Evolutionary conservation across 2,797 vertebrate species (phyloP).

Genomic region (Sebastes umbrosus): DNA sequence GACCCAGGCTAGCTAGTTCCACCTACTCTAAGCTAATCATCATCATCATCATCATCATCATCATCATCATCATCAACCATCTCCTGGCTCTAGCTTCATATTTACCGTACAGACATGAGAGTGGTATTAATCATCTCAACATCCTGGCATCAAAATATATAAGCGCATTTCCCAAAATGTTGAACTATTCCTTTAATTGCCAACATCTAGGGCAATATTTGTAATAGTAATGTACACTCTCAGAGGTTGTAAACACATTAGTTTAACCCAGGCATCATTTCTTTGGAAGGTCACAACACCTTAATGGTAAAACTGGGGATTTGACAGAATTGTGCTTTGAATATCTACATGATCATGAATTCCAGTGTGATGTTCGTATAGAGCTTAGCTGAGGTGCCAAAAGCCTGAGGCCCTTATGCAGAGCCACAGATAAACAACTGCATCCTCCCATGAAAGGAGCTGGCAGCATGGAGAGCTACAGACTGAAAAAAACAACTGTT

Average conservation of each 20-base stretch:
- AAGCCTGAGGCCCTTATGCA: constrained; percentile 10
- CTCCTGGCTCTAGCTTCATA: too few relatives aligned
- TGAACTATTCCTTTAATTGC: too few relatives aligned
- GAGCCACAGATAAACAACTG: constrained; percentile 36
- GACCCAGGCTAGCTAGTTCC: neutral
- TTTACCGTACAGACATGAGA: neutral
- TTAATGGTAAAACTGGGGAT: neutral
- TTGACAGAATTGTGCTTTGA: constrained; percentile 4
- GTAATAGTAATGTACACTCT: neutral
- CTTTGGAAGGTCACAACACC: neutral
- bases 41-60: too few relatives aligned
- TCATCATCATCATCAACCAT: too few relatives aligned
- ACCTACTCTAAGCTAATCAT: neutral
- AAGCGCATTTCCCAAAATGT: too few relatives aligned
- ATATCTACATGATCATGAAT: constrained; percentile 32
- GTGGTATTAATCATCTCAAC: neutral
- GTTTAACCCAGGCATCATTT: neutral
- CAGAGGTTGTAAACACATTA: neutral
- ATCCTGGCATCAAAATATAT: neutral
- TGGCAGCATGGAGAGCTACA: constrained; percentile 15
- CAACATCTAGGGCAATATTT: neutral
- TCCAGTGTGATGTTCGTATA: constrained; percentile 11
- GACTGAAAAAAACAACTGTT: constrained; percentile 11
- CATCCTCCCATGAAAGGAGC: constrained; percentile 20
- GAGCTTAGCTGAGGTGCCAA: constrained; percentile 27